Evolutionary conservation across 2,113 vertebrate genomes (phyloP).

Genomic region (Phasianus colchicus): DNA sequence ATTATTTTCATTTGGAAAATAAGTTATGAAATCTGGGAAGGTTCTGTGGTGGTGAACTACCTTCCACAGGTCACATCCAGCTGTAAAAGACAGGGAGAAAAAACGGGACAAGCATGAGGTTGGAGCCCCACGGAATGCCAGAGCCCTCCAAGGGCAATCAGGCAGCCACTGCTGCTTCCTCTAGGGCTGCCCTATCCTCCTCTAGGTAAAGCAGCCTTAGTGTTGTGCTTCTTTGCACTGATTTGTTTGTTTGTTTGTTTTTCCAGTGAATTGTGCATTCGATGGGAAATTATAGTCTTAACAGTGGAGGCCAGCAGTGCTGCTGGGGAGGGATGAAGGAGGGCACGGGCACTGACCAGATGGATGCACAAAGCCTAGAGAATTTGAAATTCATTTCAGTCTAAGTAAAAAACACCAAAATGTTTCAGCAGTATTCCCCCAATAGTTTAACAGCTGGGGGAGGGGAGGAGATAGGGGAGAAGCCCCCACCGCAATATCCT

Average conservation of each 20-base stretch:
- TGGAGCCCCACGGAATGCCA: fast-evolving
- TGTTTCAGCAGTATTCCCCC: background rate
- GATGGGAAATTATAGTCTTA: background rate
- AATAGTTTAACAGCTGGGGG: background rate
- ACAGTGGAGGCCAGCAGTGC: background rate
- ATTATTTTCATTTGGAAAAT: background rate
- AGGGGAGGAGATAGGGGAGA: background rate
- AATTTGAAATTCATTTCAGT: background rate
- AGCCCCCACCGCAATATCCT: background rate
- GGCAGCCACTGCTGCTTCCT: background rate
- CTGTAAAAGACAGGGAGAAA: background rate
- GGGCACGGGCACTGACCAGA: background rate
- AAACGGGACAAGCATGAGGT: fast-evolving
- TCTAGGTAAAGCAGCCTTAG: background rate
- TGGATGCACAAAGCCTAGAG: background rate
- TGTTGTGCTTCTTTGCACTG: background rate
- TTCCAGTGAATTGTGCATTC: background rate
- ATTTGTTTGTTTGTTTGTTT: background rate
- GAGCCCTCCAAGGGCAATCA: background rate
- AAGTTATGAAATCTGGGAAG: background rate
- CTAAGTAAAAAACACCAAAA: background rate
- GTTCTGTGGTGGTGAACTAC: background rate
- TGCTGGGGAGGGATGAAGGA: background rate
- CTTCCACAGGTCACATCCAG: background rate
- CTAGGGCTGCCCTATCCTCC: background rate